Base-by-base conservation (phyloP, 2,888 invertebrate genomes). In the Agonopterix heracliana region DNA sequence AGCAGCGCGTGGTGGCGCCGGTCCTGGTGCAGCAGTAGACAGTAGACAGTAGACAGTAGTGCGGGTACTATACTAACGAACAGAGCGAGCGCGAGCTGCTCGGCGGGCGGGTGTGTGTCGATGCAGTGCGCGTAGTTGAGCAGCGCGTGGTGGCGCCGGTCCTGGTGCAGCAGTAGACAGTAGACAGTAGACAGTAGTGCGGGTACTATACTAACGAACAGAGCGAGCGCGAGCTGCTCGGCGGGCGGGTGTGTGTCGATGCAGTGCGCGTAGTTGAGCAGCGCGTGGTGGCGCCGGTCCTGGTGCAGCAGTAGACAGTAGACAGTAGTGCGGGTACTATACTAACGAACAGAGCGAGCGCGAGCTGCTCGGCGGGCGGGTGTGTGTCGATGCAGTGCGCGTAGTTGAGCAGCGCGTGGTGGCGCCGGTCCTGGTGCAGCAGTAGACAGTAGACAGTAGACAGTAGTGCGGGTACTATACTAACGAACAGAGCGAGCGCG, bases 81-180 rank as follows among this genome's bases (percentile, higher is more conserved):
- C 66, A 94, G 88, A 45, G 95, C 93, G 59, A 95, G 90, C 9
- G 95, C 93, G 64, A 91, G 91, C 77, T 96, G 96, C 71, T 96
- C 96, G 45, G 92, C 91, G 0, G 90, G 78, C 34, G 93, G 90
- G 64, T 92, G 91, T 59, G 91, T 86, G 77, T 97, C 97, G 59
- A 97, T 92, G 69, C 92, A 91, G 69, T 92, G 92, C 35, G 96
- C 95, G 78, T 94, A 96, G 78, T 95, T 94, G 93, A 97, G 96
- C 59, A 97, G 90, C 56, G 95, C 92, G 80, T 97, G 97, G 64
- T 95, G 95, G 56, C 94, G 90, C 54, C 97, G 90, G 84, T 97
- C 97, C 87, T 96, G 96, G 81, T 97, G 97, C 66, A 97, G 84
- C 60, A 97, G 89, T 59, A 97, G 91, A 17, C 17, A 17, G 17